Conservation (phyloP, 2,113 vertebrate species). For the Caranx melampygus region DNA sequence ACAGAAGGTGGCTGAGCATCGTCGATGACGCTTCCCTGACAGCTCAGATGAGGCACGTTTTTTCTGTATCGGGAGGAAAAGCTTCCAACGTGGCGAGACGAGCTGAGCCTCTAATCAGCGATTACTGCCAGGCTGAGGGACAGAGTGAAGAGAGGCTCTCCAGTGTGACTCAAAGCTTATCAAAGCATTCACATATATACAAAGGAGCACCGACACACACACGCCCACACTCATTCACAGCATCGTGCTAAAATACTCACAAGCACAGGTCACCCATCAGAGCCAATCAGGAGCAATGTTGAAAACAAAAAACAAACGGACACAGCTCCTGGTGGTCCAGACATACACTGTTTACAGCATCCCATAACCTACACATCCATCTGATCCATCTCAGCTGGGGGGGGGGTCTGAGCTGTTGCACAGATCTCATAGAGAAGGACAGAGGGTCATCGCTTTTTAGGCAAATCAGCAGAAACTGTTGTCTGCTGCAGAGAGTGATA, state of each 20-base stretch:
- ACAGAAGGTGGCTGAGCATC: slow-evolving; percentile 10
- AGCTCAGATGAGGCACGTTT: slow-evolving; percentile 40
- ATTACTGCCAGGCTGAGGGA: slow-evolving; percentile 43
- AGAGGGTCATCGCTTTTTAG: not conserved
- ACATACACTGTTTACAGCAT: no score
- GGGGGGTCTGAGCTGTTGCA: not conserved
- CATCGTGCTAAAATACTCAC: not conserved
- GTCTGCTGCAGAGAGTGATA: not conserved
- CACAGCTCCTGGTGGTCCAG: no score
- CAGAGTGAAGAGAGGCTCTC: slow-evolving; percentile 12
- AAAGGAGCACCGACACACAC: slow-evolving; percentile 16
- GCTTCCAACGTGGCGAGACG: not conserved
- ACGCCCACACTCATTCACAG: not conserved
- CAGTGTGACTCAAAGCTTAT: slow-evolving; percentile 27
- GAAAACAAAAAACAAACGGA: no score
- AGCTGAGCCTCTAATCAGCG: slow-evolving; percentile 53
- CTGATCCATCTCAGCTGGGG: not conserved
- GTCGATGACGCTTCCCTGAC: slow-evolving; percentile 33
- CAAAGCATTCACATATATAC: slow-evolving; percentile 29
- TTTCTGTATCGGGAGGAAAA: slow-evolving; percentile 37
- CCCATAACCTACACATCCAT: no score
- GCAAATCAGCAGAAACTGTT: not conserved
- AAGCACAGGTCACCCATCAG: not conserved
- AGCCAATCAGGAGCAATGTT: not conserved
- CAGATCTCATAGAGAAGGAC: not conserved